Conservation (phyloP, 2,888 invertebrate genomes). For the Diogma glabrata region DNA sequence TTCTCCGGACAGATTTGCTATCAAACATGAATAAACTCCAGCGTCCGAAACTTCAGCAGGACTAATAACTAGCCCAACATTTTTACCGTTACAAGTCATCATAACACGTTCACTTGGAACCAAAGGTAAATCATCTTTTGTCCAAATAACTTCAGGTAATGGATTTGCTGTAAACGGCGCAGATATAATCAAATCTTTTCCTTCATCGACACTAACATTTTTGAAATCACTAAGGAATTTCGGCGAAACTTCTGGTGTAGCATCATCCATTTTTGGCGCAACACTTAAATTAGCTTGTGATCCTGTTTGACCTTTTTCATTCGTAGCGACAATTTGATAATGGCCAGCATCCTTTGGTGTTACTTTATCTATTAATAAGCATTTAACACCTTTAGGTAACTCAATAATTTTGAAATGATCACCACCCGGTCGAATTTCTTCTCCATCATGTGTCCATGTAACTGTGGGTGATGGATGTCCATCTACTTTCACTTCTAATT, state of each 20-base stretch:
- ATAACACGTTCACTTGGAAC: conserved; percentile 53
- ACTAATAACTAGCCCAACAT: conserved; percentile 62
- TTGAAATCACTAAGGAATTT: conserved; percentile 60
- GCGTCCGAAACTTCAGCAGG: conserved; percentile 59
- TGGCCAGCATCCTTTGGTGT: conserved; percentile 66
- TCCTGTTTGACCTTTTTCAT: conserved; percentile 57
- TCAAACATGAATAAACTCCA: conserved; percentile 63
- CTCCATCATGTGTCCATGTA: conserved; percentile 67
- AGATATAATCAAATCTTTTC: conserved; percentile 55
- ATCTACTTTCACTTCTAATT: conserved; percentile 61
- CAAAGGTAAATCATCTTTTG: conserved; percentile 59
- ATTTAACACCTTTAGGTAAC: conserved; percentile 62
- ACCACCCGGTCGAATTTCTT: conserved; percentile 62
- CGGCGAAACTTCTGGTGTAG: conserved; percentile 62
- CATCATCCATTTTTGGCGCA: conserved; percentile 48
- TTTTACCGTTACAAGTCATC: conserved; percentile 73
- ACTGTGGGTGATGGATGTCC: conserved; percentile 71
- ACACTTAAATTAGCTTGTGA: conserved; percentile 58
- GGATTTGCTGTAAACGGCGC: conserved; percentile 73
- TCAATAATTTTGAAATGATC: conserved; percentile 52
- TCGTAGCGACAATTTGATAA: conserved; percentile 64
- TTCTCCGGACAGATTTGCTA: conserved; percentile 67
- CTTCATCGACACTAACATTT: conserved; percentile 72
- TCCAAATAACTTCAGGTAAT: conserved; percentile 68
- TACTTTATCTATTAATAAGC: conserved; percentile 59